Base-by-base conservation (phyloP, 2,113 vertebrate genomes). In the Marmota flaviventris region DNA sequence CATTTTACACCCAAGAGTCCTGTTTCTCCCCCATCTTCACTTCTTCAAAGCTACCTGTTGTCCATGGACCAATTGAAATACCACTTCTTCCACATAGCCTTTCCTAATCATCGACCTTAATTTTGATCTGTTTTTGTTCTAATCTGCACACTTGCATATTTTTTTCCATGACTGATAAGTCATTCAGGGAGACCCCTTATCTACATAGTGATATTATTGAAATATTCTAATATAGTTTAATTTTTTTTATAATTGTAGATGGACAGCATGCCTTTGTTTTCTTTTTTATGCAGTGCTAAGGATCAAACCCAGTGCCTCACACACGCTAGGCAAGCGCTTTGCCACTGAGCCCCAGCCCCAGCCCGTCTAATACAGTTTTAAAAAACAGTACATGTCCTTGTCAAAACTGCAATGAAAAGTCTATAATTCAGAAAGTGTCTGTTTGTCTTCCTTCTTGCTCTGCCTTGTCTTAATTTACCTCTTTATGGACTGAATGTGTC, bases 381-480 rank as follows among this genome's bases (percentile, higher is more conserved):
- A 37, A 89, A 91, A 95, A 42, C 1, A 96, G 63, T 27, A 45
- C 5, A 42, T 89, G 63, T 22, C 94, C 91, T 91, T 94, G 75
- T 86, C 84, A 83, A 78, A 95, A 93, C 48, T 48, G 53, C 20
- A 85, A 82, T 73, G 3, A 32, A 63, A 91, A 83, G 27, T 85
- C 37, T 51, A 18, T 90, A 92, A 79, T 78, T 91, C 37, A 93
- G 61, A 90, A 89, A 95, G n/a, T 39, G 0, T n/a, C 63, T 81
- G 1, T 58, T 16, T 78, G 12, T 20, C 14, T 77, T 96, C 32
- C 37, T 8, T 89, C 79, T 96, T 27, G 6, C 2, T 69, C 51
- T 69, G 4, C 4, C 17, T 91, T 79, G 91, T 2, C 58, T 70
- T 22, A 17, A 3, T 22, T 86, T 85, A 92, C 14, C 0, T 24